A percentile compares a stretch with the other conserved stretches of the same genome.
Conservation (phyloP, 1,140 invertebrate genomes). For the Megalopta genalis region DNA sequence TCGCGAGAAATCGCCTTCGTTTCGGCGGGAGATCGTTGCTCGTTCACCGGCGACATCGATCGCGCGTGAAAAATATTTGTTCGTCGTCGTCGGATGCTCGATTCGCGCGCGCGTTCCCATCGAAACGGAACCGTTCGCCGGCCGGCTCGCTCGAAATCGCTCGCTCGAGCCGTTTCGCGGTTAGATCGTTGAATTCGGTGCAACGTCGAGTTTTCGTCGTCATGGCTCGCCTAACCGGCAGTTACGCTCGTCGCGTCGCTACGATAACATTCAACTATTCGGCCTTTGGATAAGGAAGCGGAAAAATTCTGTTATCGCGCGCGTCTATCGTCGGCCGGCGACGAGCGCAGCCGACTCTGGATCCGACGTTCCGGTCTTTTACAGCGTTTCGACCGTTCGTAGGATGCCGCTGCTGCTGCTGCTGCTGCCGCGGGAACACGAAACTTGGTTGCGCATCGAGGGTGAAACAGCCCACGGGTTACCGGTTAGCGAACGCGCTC, state of each 20-base stretch:
- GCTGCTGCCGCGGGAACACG: too few species aligned
- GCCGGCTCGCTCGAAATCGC: too few species aligned
- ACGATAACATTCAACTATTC: conserved; percentile 71
- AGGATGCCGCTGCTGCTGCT: too few species aligned
- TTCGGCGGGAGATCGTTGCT: too few species aligned
- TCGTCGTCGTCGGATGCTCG: neutral
- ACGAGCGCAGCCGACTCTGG: neutral
- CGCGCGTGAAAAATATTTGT: too few species aligned
- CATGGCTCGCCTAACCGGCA: neutral
- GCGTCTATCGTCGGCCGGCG: conserved; percentile 54
- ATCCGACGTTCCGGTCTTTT: neutral
- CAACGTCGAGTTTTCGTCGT: conserved; percentile 19
- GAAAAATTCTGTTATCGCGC: conserved; percentile 67
- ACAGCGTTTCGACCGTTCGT: too few species aligned
- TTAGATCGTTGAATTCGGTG: too few species aligned
- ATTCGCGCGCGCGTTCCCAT: neutral
- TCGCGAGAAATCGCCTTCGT: too few species aligned
- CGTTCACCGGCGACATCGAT: too few species aligned
- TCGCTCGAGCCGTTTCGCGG: too few species aligned
- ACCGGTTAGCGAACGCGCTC: neutral
- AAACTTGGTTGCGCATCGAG: neutral
- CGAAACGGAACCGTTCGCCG: too few species aligned
- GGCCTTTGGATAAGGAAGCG: conserved; percentile 68
- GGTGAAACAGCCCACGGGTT: neutral
- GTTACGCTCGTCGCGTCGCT: conserved; percentile 55